Evolutionary conservation across 2,888 invertebrate species (phyloP).

Genomic region (Cosmia pyralina): DNA sequence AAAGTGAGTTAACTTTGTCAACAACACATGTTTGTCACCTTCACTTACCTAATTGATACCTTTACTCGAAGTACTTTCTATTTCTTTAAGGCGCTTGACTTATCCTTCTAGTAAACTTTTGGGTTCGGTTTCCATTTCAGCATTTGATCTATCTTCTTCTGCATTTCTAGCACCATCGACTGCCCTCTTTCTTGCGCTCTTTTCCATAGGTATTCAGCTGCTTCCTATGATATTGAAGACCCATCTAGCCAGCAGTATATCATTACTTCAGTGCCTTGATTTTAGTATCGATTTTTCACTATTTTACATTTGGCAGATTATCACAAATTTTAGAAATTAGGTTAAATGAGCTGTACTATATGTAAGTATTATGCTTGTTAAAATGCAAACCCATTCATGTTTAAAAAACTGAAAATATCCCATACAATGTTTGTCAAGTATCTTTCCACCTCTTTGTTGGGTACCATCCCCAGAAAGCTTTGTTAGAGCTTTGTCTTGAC

Average conservation of each 20-base stretch:
- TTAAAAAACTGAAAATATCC: neutral
- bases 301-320: too few relatives aligned
- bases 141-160: slow-evolving; percentile 1
- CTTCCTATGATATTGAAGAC: neutral
- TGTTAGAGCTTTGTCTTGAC: neutral
- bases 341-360: too few relatives aligned
- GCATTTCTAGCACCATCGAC: neutral
- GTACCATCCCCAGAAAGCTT: neutral
- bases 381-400: neutral
- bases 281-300: neutral
- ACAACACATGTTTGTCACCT: slow-evolving; percentile 2
- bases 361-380: neutral
- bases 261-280: neutral
- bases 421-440: neutral
- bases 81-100: neutral
- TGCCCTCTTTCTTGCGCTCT: neutral
- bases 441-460: neutral
- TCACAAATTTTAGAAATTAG: too few relatives aligned
- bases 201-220: neutral
- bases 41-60: slow-evolving; percentile 14
- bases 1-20: slow-evolving; percentile 7
- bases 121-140: neutral
- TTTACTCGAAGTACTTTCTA: slow-evolving; percentile 31
- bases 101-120: neutral
- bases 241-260: neutral